Evolutionary conservation across 2,113 vertebrate species (phyloP).

Genomic region (Bos indicus): DNA sequence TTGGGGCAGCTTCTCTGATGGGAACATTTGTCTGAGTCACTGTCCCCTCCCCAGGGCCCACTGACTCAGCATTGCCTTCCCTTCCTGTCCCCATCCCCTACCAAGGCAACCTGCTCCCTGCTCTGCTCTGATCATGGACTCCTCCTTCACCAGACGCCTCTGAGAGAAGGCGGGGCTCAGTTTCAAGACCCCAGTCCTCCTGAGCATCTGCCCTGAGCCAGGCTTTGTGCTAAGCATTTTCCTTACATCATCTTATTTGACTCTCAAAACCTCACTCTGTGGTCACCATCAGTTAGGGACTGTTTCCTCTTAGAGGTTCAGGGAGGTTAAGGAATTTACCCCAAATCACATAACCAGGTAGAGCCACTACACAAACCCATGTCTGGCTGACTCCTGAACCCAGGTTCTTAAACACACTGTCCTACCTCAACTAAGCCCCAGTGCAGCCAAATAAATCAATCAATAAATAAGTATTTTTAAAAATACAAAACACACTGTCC

Average conservation of each 20-base stretch:
- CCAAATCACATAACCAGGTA: background rate
- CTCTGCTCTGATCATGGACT: background rate
- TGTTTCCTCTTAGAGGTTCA: background rate
- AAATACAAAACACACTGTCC: background rate
- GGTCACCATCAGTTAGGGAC: background rate
- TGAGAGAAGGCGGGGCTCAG: background rate
- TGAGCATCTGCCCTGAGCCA: background rate
- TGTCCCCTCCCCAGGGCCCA: background rate
- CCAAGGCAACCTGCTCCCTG: background rate
- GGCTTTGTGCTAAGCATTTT: background rate
- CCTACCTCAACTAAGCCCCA: background rate
- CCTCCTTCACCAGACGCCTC: background rate
- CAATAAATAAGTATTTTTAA: background rate
- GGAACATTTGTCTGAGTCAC: conserved; percentile 37
- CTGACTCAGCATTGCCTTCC: background rate
- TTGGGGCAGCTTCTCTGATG: background rate
- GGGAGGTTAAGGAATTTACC: background rate
- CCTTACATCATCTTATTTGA: background rate
- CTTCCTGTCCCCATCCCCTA: background rate
- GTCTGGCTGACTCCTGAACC: background rate
- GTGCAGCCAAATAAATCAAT: background rate
- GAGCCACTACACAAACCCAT: background rate
- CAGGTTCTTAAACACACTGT: background rate
- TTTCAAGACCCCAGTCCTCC: background rate
- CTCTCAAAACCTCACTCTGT: background rate